Conservation (phyloP, 2,797 vertebrate genomes). For the Craterocephalus amniculus region DNA sequence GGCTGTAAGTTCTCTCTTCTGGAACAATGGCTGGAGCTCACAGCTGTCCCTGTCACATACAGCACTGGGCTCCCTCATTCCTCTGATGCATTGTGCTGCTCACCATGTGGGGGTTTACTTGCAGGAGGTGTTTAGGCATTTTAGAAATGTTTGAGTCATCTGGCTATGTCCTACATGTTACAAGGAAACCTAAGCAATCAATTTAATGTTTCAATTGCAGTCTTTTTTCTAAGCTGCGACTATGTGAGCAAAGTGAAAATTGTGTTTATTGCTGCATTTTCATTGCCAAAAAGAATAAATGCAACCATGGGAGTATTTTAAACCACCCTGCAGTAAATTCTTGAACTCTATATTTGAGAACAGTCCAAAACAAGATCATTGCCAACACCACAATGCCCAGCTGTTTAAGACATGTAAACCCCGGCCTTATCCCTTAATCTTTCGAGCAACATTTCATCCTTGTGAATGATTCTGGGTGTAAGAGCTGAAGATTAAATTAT, state of each 20-base stretch:
- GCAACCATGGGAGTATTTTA: neutral
- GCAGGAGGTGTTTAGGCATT: conserved; percentile 50
- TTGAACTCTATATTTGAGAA: conserved; percentile 9
- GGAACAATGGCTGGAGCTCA: conserved; percentile 78
- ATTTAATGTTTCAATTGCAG: neutral
- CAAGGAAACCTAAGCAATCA: conserved; percentile 26
- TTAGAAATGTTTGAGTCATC: conserved; percentile 55
- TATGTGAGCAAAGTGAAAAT: conserved; percentile 12
- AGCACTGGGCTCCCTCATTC: conserved; percentile 66
- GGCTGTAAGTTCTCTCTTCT: conserved; percentile 74
- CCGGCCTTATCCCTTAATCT: conserved; percentile 5
- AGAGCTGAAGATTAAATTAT: conserved; percentile 25
- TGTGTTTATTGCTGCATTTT: neutral
- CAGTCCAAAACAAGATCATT: neutral
- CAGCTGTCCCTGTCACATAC: conserved; percentile 81
- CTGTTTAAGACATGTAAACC: conserved; percentile 5
- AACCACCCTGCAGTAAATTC: conserved; percentile 11
- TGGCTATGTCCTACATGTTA: conserved; percentile 33
- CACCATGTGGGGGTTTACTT: conserved; percentile 53
- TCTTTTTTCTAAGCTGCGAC: neutral
- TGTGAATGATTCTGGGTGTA: conserved; percentile 20
- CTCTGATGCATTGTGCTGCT: conserved; percentile 68
- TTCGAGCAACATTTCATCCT: conserved; percentile 9
- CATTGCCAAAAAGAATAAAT: neutral
- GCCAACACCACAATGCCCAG: neutral